Evolutionary conservation across 2,113 vertebrate species (phyloP), one percentile per base, ranked within the genome.

Genomic region (Ophiodon elongatus): DNA sequence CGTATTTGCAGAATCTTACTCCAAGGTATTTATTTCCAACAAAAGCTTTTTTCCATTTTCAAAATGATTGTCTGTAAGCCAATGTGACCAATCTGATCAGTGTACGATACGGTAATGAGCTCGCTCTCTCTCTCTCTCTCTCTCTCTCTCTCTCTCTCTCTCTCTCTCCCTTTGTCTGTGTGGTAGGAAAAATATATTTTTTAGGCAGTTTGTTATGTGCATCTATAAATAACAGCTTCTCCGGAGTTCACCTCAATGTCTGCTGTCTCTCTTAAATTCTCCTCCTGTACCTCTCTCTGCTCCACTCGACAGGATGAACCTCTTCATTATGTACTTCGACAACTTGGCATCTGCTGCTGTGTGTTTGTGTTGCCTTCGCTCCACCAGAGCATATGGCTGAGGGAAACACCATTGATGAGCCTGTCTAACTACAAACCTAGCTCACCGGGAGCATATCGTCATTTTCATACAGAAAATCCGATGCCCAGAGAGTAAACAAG

Each of bases 311-410:
- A 62, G 57, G 15, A 73, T 54, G 45, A 79, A 59, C 62, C 76
- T 79, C 83, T 84, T 87, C 85, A 79, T 91, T 89, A 76, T 68
- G 73, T 33, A 17, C 33, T 33, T 52, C 57, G 52, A 78, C 70
- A 21, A 35, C 47, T 39, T 73, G 69, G 71, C 63, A 75, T 52
- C 77, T 80, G 72, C 33, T 47, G 59, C 41, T 59, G 33, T 59
- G 13, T 23, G 63, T 75, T 29, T 35, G 79, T 43, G 39, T 72
- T 79, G 75, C 80, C 67, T 65, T 21, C 33, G 15, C 52, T 2
- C 62, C 65, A 59, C 75, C 17, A n/a, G 73, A 90, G 62, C 84
- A 88, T 82, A 85, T 85, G 82, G 72, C 67, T 76, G 63, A 79
- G 54, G 54, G 68, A 87, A 73, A 82, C 82, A 66, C 84, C 65